phyloP scores from a whole-genome alignment of 2,888 invertebrate species.

The Cataglyphis altisquamis region DNA sequence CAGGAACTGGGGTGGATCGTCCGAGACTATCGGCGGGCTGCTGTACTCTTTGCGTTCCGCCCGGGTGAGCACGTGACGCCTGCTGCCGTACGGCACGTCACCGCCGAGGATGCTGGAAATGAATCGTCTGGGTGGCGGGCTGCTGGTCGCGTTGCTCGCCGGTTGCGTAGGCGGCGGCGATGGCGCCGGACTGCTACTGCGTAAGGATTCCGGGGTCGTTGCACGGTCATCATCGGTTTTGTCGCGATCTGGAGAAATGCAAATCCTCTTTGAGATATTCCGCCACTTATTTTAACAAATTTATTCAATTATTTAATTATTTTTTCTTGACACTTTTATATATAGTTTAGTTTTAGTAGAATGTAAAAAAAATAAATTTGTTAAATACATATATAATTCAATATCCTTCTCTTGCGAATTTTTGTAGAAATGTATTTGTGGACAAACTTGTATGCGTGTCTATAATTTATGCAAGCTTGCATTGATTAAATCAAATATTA shows the following conservation, averaged over 20 bases:
- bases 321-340: not conserved
- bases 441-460: not conserved
- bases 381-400: too few relatives aligned
- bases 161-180: slow-evolving; percentile 83
- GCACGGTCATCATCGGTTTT: slow-evolving; percentile 85
- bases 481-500: not conserved
- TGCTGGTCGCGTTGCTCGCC: slow-evolving; percentile 55
- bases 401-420: not conserved
- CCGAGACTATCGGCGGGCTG: slow-evolving; percentile 86
- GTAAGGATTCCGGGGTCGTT: slow-evolving; percentile 84
- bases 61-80: slow-evolving; percentile 92
- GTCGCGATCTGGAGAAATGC: slow-evolving; percentile 82
- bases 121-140: slow-evolving; percentile 88
- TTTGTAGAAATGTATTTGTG: not conserved
- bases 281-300: not conserved
- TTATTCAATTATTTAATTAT: not conserved
- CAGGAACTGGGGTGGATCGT: slow-evolving; percentile 90
- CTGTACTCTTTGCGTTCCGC: slow-evolving; percentile 93
- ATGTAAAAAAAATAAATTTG: too few relatives aligned
- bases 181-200: slow-evolving; percentile 82
- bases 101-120: slow-evolving; percentile 94
- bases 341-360: too few relatives aligned
- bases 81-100: slow-evolving; percentile 93
- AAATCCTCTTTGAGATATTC: not conserved
- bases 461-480: not conserved